Base-by-base conservation (phyloP, 2,113 vertebrate genomes). In the Sinocyclocheilus maitianheensis region DNA sequence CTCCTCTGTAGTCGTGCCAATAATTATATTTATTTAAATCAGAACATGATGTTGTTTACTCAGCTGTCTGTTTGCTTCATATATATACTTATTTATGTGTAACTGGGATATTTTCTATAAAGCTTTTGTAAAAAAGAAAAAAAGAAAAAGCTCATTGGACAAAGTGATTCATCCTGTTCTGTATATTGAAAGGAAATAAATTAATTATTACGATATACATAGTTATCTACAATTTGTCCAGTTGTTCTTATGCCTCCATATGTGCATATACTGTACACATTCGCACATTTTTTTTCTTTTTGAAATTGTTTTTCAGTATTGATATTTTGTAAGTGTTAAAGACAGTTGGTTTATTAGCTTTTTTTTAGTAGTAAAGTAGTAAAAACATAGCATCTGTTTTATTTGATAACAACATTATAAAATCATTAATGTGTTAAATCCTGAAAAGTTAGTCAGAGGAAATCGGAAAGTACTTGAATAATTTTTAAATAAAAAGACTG, bases 11-110 rank as follows among this genome's bases (percentile, higher is more conserved):
- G 63, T 53, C 6, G 81, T 83, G 81, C 81, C 81, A 83, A 83
- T n/a, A 53, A 72, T 83, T 30, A 71, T 71, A 83, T 83, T 83
- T 83, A 83, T 83, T 72, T 30, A 72, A 51, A 83, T 71, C 65
- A 53, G 18, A 48, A 26, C n/a, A 16, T 67, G 24, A 24, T 0
- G 6, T 16, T 58, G n/a, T 75, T 60, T 58, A 60, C 24, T 37
- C 9, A 60, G 34, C 53, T 58, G 8, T 48, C 58, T 81, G 22
- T 62, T 81, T 81, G 80, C 40, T 43, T 65, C 46, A 22, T 67
- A 67, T 67, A 30, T 83, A 34, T 51, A 55, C 37, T 71, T 22
- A 83, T 51, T 83, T 83, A 83, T 83, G 48, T 40, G 12, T 40
- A 34, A 53, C 48, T 83, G 46, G 16, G 13, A 51, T 53, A 48